Base-by-base conservation (phyloP, 2,113 vertebrate species). In the Istiophorus platypterus region DNA sequence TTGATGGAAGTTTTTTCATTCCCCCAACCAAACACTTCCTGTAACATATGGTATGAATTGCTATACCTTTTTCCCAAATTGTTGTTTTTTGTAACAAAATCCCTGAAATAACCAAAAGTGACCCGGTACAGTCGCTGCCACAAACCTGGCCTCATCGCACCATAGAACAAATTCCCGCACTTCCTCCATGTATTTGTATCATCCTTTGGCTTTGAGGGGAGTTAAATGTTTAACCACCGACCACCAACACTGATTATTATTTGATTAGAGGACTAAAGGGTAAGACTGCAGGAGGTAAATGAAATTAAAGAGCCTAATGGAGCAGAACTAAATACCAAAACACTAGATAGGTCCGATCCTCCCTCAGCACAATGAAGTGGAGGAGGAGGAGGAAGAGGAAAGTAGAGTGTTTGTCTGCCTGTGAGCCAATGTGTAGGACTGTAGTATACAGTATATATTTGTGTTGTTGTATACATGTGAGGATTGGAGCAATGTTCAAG, bases 271-370 rank as follows among this genome's bases (percentile, higher is more conserved):
- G 84, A 45, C 81, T 29, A 34, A 20, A 1, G 75, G 72, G 59
- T 42, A 52, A 70, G 56, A 56, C 88, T 74, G 85, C 85, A 71
- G 70, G 90, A 80, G 78, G 89, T 62, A 71, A 56, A 82, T 88
- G 62, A 78, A 88, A 90, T 90, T 82, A 90, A 90, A 88, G 76
- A 73, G 83, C 78, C 88, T 88, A 89, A 88, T 76, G 71, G 81
- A 92, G 87, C 85, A 88, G 87, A 89, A 90, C 89, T 88, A 89
- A 92, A 85, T 37, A 85, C 75, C 82, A 58, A 81, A 80, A 84
- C 75, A 72, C 68, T 67, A 81, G 58, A 73, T 66, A 39, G 56
- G 17, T n/a, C 51, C 61, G 49, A 72, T 81, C 71, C 69, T 59
- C 47, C 56, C 34, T 42, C 45, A 7, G 54, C 68, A 52, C 54